Evolutionary conservation across 2,113 vertebrate genomes (phyloP), one percentile per base, ranked within the genome.

Genomic region (Rhinolophus ferrumequinum): DNA sequence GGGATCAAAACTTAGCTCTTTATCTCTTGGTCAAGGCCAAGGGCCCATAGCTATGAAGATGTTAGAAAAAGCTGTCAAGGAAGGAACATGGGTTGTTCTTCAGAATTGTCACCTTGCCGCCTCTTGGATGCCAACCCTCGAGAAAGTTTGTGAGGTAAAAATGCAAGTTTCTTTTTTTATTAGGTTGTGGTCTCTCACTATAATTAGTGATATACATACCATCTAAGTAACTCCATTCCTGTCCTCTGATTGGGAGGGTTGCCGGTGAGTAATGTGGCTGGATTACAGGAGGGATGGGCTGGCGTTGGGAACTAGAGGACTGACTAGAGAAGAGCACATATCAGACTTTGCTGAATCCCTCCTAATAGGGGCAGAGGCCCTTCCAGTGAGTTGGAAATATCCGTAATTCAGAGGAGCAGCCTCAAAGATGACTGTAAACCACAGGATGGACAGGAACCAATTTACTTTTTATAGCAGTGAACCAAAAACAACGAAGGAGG

Each of bases 51-150:
- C 99, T 7, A 99, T 99, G 99, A 98, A 92, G 52, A 99, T 99
- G 99, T 98, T 99, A 90, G 98, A 99, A 97, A 98, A 98, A 24
- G 99, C 98, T 33, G 92, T 99, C 81, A 99, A 98, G 76, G 99
- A 99, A 66, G 99, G 99, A 79, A 98, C 98, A 0, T 99, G 99
- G 99, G 98, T 99, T 72, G 99, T 99, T 90, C 98, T 99, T 90
- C 99, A 99, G 95, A 99, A 99, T 12, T 99, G 99, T 90, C 99
- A 99, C 90, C 98, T 99, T 66, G 99, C 99, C 86, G 99, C 99
- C 21, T 99, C 99, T 9, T 99, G 99, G 99, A 99, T 99, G 99
- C 98, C 99, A 54, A 99, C 96, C 3, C 98, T 99, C 44, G 99
- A 99, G 98, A 99, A 98, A 98, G 98, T 99, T 47, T 99, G 99